Conservation (phyloP, 2,797 vertebrate species). For the Myotis daubentonii region DNA sequence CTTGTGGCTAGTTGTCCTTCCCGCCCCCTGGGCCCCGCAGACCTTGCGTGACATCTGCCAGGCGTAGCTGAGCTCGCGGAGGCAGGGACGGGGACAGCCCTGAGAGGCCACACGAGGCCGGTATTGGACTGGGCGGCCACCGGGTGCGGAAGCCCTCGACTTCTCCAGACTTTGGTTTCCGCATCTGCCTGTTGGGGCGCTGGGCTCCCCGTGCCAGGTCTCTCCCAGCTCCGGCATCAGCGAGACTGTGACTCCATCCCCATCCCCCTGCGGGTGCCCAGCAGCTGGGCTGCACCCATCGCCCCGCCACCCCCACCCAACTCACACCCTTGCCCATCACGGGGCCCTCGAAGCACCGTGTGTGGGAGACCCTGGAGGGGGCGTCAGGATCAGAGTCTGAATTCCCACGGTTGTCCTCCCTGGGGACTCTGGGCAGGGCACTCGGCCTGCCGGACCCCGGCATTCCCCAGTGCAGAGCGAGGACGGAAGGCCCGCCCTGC, state of each 20-base stretch:
- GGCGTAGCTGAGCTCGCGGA: background rate
- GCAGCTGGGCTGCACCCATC: accelerated
- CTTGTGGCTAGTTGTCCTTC: background rate
- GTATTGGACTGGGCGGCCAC: background rate
- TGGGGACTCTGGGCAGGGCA: background rate
- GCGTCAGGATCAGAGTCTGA: background rate
- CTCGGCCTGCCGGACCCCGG: background rate
- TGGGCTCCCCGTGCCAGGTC: background rate
- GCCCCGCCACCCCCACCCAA: background rate
- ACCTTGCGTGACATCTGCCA: background rate
- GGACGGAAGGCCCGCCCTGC: background rate
- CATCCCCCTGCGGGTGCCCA: background rate
- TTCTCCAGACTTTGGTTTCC: background rate
- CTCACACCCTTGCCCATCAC: background rate
- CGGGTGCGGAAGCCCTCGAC: background rate
- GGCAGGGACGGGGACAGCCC: background rate
- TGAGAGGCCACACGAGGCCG: background rate
- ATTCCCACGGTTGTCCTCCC: background rate
- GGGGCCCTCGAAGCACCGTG: accelerated
- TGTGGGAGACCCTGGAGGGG: accelerated
- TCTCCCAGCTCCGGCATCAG: background rate
- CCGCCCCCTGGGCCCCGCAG: background rate
- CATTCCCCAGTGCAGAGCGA: background rate
- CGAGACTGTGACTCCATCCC: background rate
- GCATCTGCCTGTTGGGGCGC: accelerated